Evolutionary conservation across 2,113 vertebrate genomes (phyloP), one percentile per base, ranked within the genome.

Genomic region (Leptodactylus fuscus): DNA sequence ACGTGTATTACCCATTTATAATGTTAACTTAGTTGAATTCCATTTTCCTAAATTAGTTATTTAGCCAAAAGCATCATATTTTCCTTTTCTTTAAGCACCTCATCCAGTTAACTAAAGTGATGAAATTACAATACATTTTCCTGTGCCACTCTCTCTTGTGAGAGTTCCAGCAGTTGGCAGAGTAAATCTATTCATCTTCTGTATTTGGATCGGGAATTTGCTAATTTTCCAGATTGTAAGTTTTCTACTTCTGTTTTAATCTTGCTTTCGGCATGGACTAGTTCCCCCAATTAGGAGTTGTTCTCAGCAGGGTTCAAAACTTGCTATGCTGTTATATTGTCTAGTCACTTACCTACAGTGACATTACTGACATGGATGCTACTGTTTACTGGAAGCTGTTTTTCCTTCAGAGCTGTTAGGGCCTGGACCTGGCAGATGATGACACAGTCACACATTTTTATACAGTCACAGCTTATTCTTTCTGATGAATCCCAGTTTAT

Each of bases 11-110:
- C 8, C 1, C 18, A 69, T 29, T 48, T 9, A 75, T 48, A 24
- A 27, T 44, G 48, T 0, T 75, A 15, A 48, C 41, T 48, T 75
- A 75, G 38, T 48, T 38, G 8, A 16, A 29, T 75, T 75, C 44
- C 12, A 44, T 27, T 27, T 74, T 74, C 11, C n/a, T 46, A 74
- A 75, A 75, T 74, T 75, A 29, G 4, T 24, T 10, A 29, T 27
- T 75, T 48, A 75, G 44, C 41, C 71, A 27, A 49, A 48, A 75
- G 16, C n/a, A 29, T 75, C 6, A 75, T 16, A 48, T 16, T 48
- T 75, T 73, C 70, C 69, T n/a, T 73, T 75, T 44, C 71, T 49
- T 75, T 46, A 48, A 18, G 3, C 71, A 75, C 71, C 71, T 49
- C 71, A 48, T 75, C 44, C 12, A 27, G 44, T 75, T 49, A 48